Evolutionary conservation across 2,797 vertebrate genomes (phyloP), one percentile per base, ranked within the genome.

Genomic region (Pseudotriccus pelzelni): DNA sequence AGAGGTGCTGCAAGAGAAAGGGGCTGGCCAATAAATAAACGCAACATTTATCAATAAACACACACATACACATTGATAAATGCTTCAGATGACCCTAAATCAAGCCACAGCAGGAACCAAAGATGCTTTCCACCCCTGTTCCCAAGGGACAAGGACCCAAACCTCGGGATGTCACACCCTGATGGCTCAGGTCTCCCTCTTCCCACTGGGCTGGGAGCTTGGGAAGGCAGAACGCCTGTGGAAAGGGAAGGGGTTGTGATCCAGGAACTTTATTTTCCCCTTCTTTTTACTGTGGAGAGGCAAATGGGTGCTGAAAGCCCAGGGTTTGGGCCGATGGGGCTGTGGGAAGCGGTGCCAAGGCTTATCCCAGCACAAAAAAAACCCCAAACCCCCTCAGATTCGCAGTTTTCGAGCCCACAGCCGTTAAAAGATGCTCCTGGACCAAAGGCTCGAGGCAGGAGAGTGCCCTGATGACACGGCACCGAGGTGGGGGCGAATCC

Each of bases 111-210:
- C 25, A 13, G 14, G n/a, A 58, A 22, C 14, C 24, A 7, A 24
- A 18, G 37, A 3, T 1, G 19, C n/a, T 28, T 22, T 49, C n/a
- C 19, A 52, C 17, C 27, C 50, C 50, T 52, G 10, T 30, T 64
- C 11, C 63, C 0, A 1, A 39, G 39, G 37, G 44, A 43, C 72
- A 36, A 34, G 37, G 30, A 56, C 41, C 66, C 66, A 52, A 14
- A 43, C 32, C 27, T 19, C 9, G 7, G 55, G 8, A 3, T 1
- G 23, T 43, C 0, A 30, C 3, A 39, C 21, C 36, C 22, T 5
- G 5, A 36, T 3, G 9, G 20, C 75, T 78, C 23, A 14, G 62
- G 30, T 36, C 47, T 39, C 3, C 1, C 9, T 32, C 41, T 10
- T 37, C 36, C 49, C 62, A 14, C 7, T 0, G 3, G 36, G 36